Conservation (phyloP, 2,888 invertebrate species). For the Anthrax anthrax region DNA sequence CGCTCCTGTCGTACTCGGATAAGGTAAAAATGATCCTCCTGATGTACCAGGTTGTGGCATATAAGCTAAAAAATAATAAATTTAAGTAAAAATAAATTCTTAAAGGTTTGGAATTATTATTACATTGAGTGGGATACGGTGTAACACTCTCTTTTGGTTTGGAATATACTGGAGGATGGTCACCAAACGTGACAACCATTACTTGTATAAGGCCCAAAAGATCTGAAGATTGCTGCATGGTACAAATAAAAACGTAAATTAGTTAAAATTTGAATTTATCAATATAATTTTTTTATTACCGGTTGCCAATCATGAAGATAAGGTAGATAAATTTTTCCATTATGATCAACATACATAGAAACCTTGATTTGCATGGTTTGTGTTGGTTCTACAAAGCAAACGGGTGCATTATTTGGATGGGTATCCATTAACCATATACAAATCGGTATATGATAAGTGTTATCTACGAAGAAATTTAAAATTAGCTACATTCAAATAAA, state of each 20-base stretch:
- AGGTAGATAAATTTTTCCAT: constrained; percentile 91
- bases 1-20: constrained; percentile 24
- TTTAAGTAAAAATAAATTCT: neutral
- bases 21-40: constrained; percentile 34
- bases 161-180: constrained; percentile 86
- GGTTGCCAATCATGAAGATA: constrained; percentile 91
- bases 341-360: constrained; percentile 85
- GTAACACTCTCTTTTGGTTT: constrained; percentile 43
- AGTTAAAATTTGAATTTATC: constrained; percentile 3
- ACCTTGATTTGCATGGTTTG: constrained; percentile 89
- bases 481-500: constrained; percentile 3
- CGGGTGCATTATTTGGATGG: constrained; percentile 91
- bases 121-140: constrained; percentile 38
- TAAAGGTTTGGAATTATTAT: neutral
- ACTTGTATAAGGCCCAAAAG: constrained; percentile 78
- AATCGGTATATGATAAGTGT: constrained; percentile 89
- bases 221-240: constrained; percentile 53
- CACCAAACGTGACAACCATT: constrained; percentile 85
- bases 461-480: constrained; percentile 37
- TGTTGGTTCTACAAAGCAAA: constrained; percentile 90
- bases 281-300: constrained; percentile 31
- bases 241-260: constrained; percentile 10
- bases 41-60: constrained; percentile 33
- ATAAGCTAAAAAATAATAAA: constrained; percentile 27
- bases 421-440: constrained; percentile 94